Conservation (phyloP, 2,113 vertebrate species). For the Seriola rivoliana region DNA sequence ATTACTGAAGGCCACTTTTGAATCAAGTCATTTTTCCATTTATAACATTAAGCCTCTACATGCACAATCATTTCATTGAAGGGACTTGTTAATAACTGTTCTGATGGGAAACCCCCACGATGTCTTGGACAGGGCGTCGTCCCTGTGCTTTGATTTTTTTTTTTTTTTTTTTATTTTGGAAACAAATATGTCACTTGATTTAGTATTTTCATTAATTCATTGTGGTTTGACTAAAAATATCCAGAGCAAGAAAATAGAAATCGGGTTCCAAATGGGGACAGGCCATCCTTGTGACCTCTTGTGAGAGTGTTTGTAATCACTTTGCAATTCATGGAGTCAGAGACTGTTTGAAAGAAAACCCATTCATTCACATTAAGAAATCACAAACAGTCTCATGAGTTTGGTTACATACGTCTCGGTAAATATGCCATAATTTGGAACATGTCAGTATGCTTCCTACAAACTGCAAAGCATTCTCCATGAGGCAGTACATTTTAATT, state of each 20-base stretch:
- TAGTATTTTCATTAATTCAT: not conserved
- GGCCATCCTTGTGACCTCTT: not conserved
- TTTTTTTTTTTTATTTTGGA: constrained; percentile 61
- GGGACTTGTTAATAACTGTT: constrained; percentile 65
- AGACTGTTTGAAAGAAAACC: not conserved
- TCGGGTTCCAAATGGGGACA: not conserved
- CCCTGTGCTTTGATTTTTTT: constrained; percentile 54
- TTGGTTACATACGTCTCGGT: not conserved
- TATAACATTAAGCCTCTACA: constrained; percentile 74
- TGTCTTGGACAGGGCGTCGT: constrained; percentile 63
- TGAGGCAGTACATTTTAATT: not conserved
- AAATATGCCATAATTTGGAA: not conserved
- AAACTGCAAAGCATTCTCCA: not conserved
- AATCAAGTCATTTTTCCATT: constrained; percentile 59
- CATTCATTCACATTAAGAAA: not conserved
- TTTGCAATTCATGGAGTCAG: not conserved
- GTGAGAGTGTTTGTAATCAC: not conserved
- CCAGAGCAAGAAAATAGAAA: not conserved
- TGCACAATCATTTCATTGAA: constrained; percentile 82
- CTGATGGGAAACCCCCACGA: constrained; percentile 52
- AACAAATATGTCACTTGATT: constrained; percentile 6
- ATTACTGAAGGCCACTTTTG: constrained; percentile 63
- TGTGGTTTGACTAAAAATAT: not conserved
- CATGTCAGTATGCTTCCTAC: not conserved
- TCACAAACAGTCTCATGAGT: not conserved